Evolutionary conservation across 2,888 invertebrate species (phyloP).

Genomic region (Tachina lurida): DNA sequence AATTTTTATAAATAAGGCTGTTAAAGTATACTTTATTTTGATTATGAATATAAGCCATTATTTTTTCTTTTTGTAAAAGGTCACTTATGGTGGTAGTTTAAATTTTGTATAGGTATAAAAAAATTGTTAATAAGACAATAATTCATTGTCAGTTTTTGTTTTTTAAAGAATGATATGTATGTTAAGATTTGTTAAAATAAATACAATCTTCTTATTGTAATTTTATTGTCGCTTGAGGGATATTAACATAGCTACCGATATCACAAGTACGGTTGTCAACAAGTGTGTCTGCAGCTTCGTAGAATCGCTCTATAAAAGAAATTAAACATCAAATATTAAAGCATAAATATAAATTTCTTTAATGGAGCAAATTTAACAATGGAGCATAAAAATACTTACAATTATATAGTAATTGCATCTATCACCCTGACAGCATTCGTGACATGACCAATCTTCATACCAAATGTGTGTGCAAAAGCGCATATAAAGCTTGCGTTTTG

Average conservation of each 20-base stretch:
- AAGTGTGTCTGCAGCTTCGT: constrained; percentile 36
- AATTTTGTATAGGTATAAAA: neutral
- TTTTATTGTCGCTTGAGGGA: constrained; percentile 9
- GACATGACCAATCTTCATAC: constrained; percentile 98
- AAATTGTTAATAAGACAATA: neutral
- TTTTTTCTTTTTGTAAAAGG: neutral
- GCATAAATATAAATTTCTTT: no score
- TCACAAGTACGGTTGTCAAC: neutral
- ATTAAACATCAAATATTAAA: neutral
- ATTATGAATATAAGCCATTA: no score
- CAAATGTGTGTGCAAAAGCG: constrained; percentile 93
- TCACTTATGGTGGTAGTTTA: neutral
- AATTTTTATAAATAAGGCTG: no score
- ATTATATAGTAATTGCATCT: constrained; percentile 97
- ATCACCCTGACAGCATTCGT: constrained; percentile 97
- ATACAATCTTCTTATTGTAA: neutral
- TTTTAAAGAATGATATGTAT: constrained; percentile 14
- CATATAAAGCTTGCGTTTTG: constrained; percentile 88
- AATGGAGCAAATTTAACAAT: no score
- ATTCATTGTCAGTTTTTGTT: neutral
- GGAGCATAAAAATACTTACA: constrained; percentile 86
- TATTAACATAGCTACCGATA: constrained; percentile 20
- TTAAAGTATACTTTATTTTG: no score
- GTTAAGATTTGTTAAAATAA: neutral
- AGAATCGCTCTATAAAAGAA: constrained; percentile 68